Evolutionary conservation across 2,888 invertebrate genomes (phyloP), one percentile per base, ranked within the genome.

Genomic region (Resseliella maxima): DNA sequence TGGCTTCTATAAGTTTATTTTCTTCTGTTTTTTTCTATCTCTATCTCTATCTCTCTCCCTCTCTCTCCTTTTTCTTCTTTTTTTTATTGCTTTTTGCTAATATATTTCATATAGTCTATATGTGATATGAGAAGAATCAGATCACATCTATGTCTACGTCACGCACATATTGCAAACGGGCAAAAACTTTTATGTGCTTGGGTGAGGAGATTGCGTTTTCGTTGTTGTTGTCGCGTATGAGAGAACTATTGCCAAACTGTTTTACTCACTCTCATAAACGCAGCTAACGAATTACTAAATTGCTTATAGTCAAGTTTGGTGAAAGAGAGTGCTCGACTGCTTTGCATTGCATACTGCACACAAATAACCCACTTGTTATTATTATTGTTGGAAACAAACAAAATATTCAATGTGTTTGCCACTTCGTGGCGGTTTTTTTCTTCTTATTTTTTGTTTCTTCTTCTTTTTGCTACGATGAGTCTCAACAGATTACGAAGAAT

Each of bases 281-380:
- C 31, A 27, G 72, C 31, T 72, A 31, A n/a, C 72, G 72, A 72
- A 72, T 35, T 31, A 72, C 72, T 72, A 72, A 72, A 72, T 31
- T 72, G 72, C 31, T 59, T 59, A 24, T 8, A 50, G 21, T 50
- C 21, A 50, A 50, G 50, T 50, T 8, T 50, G 50, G 41, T 12
- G 41, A 41, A 41, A 5, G 41, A 5, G 41, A 8, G 5, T 31
- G 72, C 2, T 72, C 35, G n/a, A n/a, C 31, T 72, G 31, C 31
- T 72, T 15, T 35, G 31, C 8, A 18, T 5, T 59, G 24, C 24
- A 59, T 24, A 59, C 59, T 50, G 18, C 72, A 31, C 72, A 72
- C 6, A 5, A 1, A 24, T 24, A 24, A 59, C 24, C 24, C 3
- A 31, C n/a, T 15, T 72, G 72, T 31, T 35, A 35, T 72, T 31